Evolutionary conservation across 2,113 vertebrate genomes (phyloP).

Genomic region (Climacteris rufus): DNA sequence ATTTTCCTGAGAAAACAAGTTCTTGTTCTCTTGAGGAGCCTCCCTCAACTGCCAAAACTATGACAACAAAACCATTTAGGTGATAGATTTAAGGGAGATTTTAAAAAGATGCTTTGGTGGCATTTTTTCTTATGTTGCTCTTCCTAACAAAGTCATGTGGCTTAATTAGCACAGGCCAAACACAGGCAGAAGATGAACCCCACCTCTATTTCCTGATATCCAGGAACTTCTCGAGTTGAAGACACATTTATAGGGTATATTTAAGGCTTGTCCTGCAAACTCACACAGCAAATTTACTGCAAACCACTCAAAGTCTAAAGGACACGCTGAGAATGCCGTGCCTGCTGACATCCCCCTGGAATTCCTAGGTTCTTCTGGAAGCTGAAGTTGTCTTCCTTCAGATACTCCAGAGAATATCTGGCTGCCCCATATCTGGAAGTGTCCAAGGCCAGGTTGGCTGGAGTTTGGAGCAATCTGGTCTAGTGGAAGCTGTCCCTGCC

Average conservation of each 20-base stretch:
- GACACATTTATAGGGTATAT: not conserved
- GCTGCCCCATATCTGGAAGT: not conserved
- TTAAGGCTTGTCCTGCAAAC: not conserved
- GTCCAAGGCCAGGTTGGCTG: not conserved
- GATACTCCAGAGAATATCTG: not conserved
- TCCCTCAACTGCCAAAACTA: not conserved
- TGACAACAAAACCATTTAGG: not conserved
- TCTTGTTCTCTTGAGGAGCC: slow-evolving; percentile 18
- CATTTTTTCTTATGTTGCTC: not conserved
- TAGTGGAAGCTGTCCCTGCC: not conserved
- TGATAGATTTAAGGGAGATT: not conserved
- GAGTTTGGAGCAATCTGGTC: not conserved
- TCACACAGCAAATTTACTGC: not conserved
- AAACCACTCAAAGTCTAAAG: not conserved
- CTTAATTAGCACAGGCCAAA: not conserved
- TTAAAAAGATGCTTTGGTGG: not conserved
- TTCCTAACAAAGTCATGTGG: not conserved
- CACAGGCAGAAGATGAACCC: not conserved
- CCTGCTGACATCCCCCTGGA: not conserved
- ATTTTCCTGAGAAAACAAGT: slow-evolving; percentile 23
- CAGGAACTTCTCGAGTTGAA: not conserved
- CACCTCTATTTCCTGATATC: not conserved
- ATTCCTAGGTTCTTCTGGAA: not conserved
- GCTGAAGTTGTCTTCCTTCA: not conserved
- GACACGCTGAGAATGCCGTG: not conserved